Percentiles rank a stretch among this genome's conserved stretches.
Evolutionary conservation across 2,888 invertebrate genomes (phyloP).

Genomic region (Drosophila anomelani): DNA sequence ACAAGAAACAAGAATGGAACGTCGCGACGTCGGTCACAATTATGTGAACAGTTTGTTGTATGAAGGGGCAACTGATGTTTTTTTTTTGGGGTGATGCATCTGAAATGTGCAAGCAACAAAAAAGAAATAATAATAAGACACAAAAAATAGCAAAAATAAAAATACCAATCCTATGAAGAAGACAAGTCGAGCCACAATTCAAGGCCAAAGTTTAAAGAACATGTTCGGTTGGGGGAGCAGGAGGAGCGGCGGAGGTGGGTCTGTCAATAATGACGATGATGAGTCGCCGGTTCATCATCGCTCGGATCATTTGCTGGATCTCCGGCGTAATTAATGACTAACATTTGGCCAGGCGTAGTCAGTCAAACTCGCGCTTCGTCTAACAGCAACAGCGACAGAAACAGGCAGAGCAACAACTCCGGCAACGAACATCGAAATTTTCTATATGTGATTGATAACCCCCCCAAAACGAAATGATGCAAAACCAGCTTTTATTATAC

Average conservation of each 20-base stretch:
- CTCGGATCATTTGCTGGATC: slow-evolving; percentile 57
- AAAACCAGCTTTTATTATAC: slow-evolving; percentile 64
- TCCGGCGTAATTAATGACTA: slow-evolving; percentile 77
- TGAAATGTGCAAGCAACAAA: slow-evolving; percentile 26
- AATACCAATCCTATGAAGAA: slow-evolving; percentile 65
- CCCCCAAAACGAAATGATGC: slow-evolving; percentile 69
- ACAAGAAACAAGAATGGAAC: slow-evolving; percentile 55
- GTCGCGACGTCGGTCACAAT: slow-evolving; percentile 57
- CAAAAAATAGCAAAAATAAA: slow-evolving; percentile 34
- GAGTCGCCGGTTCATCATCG: slow-evolving; percentile 60
- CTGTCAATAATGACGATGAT: slow-evolving; percentile 81
- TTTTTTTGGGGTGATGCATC: slow-evolving; percentile 54
- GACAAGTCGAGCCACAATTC: slow-evolving; percentile 50
- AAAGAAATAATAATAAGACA: not conserved
- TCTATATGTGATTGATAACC: slow-evolving; percentile 80
- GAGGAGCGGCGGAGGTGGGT: slow-evolving; percentile 5
- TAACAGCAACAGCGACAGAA: slow-evolving; percentile 51
- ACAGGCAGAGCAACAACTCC: slow-evolving; percentile 6
- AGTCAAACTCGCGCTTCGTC: slow-evolving; percentile 79
- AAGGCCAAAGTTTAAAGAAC: slow-evolving; percentile 80
- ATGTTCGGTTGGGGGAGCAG: slow-evolving; percentile 51
- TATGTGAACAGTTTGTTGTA: slow-evolving; percentile 66
- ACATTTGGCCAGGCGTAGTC: slow-evolving; percentile 78
- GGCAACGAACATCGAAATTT: slow-evolving; percentile 54
- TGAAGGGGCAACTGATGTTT: not conserved